Conservation (phyloP, 2,888 invertebrate genomes). For the Cosmia pyralina region DNA sequence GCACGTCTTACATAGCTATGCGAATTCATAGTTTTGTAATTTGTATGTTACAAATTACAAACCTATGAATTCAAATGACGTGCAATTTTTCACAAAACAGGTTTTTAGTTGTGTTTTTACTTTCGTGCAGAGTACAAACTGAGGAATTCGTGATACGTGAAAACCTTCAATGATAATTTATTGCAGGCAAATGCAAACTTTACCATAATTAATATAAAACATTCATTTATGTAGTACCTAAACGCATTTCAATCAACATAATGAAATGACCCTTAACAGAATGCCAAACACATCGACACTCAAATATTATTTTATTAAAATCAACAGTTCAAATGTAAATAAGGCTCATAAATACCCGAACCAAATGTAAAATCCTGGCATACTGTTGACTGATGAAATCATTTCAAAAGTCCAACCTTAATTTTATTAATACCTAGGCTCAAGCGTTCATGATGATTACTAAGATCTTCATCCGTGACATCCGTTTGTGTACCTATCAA, state of each 20-base stretch:
- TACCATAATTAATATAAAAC: not conserved
- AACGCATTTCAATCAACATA: not conserved
- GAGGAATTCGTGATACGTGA: not conserved
- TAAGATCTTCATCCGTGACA: slow-evolving; percentile 17
- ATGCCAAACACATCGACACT: not conserved
- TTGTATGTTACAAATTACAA: too few species aligned
- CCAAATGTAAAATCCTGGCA: not conserved
- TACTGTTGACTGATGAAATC: not conserved
- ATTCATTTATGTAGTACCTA: not conserved
- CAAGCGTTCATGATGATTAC: slow-evolving; percentile 11
- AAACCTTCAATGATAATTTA: not conserved
- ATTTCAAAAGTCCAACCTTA: not conserved
- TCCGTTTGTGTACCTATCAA: slow-evolving; percentile 26
- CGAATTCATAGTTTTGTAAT: not conserved
- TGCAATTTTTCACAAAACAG: too few species aligned
- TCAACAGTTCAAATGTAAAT: slow-evolving; percentile 10
- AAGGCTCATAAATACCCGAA: not conserved
- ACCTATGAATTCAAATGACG: too few species aligned
- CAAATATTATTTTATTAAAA: slow-evolving; percentile 19
- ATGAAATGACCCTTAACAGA: not conserved
- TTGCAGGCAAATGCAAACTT: not conserved
- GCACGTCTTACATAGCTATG: not conserved
- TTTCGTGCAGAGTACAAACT: too few species aligned
- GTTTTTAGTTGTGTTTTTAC: too few species aligned
- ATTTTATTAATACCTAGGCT: slow-evolving; percentile 1